Evolutionary conservation across 2,797 vertebrate species (phyloP), one percentile per base, ranked within the genome.

Genomic region (Lemur catta): DNA sequence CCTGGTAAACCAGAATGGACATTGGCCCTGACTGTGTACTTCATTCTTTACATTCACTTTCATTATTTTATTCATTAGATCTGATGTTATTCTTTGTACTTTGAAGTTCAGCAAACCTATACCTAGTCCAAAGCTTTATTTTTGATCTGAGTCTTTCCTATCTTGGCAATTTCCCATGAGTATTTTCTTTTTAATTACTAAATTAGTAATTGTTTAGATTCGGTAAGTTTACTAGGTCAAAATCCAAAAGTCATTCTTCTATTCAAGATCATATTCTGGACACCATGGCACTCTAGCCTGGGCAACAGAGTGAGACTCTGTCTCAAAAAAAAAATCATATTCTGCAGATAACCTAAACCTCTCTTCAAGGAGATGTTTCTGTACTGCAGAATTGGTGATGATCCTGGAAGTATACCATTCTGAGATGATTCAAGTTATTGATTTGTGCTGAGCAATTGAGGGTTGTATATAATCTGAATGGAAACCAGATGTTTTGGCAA

Each of bases 401-500:
- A 67, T 88, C 48, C 22, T 91, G 84, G 59, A 91, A 91, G 50
- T 38, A 43, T 38, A 33, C 76, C 8, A 33, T 92, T 95, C 14
- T 57, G n/a, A 61, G 67, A 82, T 69, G 74, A 95, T 63, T 93
- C 48, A 15, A 71, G 33, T 90, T 94, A 81, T 18, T 84, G 35
- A 65, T 84, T 46, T 71, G 67, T 72, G 28, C 30, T 85, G 17
- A 84, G 52, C 76, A 91, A 22, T 55, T 33, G 50, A 46, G 59
- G 50, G 18, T 57, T 86, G 26, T 65, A 24, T 87, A n/a, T 78
- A 80, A 28, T 93, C 67, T 88, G 52, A 88, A 43, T 84, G 69
- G 57, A 88, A 92, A 94, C 76, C 72, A 92, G 76, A 61, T 96
- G 89, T 88, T 94, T 57, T 85, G 82, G 18, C 43, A 78, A 46